Base-by-base conservation (phyloP, 2,113 vertebrate genomes). In the Ceratotherium simum region DNA sequence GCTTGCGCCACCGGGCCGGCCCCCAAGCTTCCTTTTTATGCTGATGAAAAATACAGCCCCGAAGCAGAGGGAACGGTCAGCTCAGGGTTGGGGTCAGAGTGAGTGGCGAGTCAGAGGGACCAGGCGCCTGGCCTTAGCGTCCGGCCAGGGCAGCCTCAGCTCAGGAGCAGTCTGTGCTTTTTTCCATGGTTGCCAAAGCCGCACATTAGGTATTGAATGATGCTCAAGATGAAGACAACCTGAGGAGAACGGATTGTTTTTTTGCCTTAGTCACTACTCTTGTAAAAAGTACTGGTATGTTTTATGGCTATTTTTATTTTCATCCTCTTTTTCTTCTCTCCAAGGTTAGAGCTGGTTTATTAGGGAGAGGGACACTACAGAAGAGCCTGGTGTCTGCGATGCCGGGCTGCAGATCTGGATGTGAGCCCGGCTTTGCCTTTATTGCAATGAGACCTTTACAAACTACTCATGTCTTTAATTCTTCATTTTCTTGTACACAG, bases 71-170 rank as follows among this genome's bases (percentile, higher is more conserved):
- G 64, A 79, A 60, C 1, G 12, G 17, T 9, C 21, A 27, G 8
- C 27, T 21, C 33, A 3, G 39, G 21, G 48, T 4, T 25, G 33
- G 29, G 33, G 2, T 56, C 36, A 27, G 13, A 58, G 20, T 0
- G 17, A 25, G 16, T 8, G 9, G 0, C 2, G 17, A 29, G 54
- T 14, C 42, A 5, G 36, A 18, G 46, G 69, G 4, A 14, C n/a
- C 29, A 23, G 25, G 23, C 0, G 14, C 2, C 2, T 51, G 58
- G 2, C 69, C 11, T 33, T n/a, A 39, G 56, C 2, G 0, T 12
- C 48, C 1, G 31, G 2, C 82, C 70, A 42, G 58, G 48, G 2
- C 39, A 5, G 20, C 27, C 39, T 14, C 7, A 6, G 18, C 6
- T n/a, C 62, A 46, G 33, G 29, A 62, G 6, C 12, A 6, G 16